Evolutionary conservation across 2,113 vertebrate species (phyloP), one percentile per base, ranked within the genome.

Genomic region (Charina bottae): DNA sequence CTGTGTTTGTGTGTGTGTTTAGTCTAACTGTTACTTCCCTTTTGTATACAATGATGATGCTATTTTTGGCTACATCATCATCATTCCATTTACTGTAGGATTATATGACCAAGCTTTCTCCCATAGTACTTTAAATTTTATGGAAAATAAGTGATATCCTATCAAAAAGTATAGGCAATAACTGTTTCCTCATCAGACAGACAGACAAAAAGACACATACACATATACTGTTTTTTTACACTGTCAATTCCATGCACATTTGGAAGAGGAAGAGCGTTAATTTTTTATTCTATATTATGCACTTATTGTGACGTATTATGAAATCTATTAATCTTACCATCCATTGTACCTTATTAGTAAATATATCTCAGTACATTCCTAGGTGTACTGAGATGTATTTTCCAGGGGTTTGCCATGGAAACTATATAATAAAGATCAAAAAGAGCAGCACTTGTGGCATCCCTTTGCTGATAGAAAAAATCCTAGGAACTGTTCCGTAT

Each of bases 31-130:
- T 37, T 78, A 78, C 42, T 78, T 42, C 37, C 17, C 6, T 21
- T 78, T 78, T 21, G 21, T 21, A 78, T 9, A 78, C 33, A 78
- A 42, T 42, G 17, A 42, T 42, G 17, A 78, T 78, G 68, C 17
- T 78, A 37, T 42, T 42, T 21, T 42, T 42, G 17, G 17, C 33
- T 78, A 21, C 72, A 42, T n/a, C 60, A 19, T 89, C 23, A 23
- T 72, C 19, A n/a, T 64, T 68, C 49, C 28, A 46, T 46, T 17
- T 23, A n/a, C n/a, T n/a, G n/a, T n/a, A 83, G 19, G 46, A 83
- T 46, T 60, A 64, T 64, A 64, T 0, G 23, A 95, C 89, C 93
- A 93, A 90, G n/a, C 84, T 72, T 93, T 93, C 87, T 92, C 12
- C 33, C 33, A 46, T 6, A 21, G 33, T 2, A 28, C 3, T 84